Percentiles rank a stretch among this genome's conserved stretches.
phyloP scores from a whole-genome alignment of 1,140 invertebrate species.

The Tetragonula clypearis region DNA sequence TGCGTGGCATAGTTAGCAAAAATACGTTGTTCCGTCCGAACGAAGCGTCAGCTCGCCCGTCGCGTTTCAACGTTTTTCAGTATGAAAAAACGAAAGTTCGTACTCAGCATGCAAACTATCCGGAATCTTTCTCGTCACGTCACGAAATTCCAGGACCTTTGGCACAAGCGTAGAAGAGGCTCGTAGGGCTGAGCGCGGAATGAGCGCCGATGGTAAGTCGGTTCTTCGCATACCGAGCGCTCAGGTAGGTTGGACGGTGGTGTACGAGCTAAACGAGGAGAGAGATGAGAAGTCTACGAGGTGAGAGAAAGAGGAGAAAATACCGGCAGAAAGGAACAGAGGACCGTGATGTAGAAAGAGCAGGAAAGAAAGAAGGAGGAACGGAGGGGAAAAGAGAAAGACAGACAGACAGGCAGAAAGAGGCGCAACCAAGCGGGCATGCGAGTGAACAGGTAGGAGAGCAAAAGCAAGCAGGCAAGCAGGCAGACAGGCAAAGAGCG shows the following conservation, averaged over 20 bases:
- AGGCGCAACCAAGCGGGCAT: neutral
- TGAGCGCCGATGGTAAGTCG: constrained; percentile 70
- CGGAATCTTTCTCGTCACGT: constrained; percentile 50
- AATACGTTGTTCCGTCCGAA: neutral
- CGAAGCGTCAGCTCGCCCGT: neutral
- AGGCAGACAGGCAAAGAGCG: constrained; percentile 29
- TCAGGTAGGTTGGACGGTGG: constrained; percentile 66
- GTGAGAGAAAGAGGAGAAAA: neutral
- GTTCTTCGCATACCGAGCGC: constrained; percentile 70
- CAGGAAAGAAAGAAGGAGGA: neutral
- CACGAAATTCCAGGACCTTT: constrained; percentile 64
- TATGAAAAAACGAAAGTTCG: neutral
- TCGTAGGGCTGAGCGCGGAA: constrained; percentile 61
- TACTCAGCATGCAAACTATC: neutral
- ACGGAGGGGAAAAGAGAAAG: neutral
- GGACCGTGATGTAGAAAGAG: constrained; percentile 5
- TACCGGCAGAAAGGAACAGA: neutral
- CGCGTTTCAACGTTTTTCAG: neutral
- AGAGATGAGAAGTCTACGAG: constrained; percentile 9
- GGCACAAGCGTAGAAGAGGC: constrained; percentile 56
- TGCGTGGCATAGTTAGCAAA: neutral
- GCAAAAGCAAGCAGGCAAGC: constrained; percentile 36
- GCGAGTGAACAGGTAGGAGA: neutral
- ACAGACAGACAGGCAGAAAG: neutral
- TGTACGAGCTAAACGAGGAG: constrained; percentile 24